Evolutionary conservation across 2,888 invertebrate species (phyloP), one percentile per base, ranked within the genome.

Genomic region (Luperina nickerlii): DNA sequence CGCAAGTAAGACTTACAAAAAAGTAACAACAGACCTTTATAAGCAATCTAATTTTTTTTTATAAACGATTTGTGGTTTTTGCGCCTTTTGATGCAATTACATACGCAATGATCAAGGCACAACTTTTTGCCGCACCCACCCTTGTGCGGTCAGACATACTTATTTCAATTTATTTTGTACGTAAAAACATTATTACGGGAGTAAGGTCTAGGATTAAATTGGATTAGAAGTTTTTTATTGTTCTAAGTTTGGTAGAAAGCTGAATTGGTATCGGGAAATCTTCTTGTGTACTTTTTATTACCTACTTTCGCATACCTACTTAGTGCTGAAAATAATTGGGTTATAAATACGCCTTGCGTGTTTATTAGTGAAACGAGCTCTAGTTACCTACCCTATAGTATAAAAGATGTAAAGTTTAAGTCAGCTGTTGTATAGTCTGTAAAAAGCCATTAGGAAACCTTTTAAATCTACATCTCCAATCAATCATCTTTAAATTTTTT

Each of bases 21-120:
- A 76, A 63, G 63, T 51, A 74, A 48, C 32, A 63, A 57, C 54
- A 69, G 13, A 60, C 72, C 57, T 75, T 75, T 72, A 51, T 45
- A 75, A 42, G 63, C 57, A 85, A 80, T 85, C 57, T 63, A 66
- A 77, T 69, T 85, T 87, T 75, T 75, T 70, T 60, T 76, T 87
- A 84, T 75, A 77, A 81, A 54, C 85, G n/a, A 80, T 75, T 88
- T 81, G 80, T 72, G 88, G 85, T 81, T 87, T 81, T 85, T 63
- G 48, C 75, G 18, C 71, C 75, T 79, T 87, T 84, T 87, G 66
- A 76, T 87, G 79, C 84, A 87, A 83, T 84, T 84, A 84, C 72
- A 75, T 63, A 62, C 72, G 78, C 71, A 79, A 45, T 87, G 87
- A 78, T 84, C 65, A 83, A 78, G 60, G 54, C 63, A 45, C 54